Evolutionary conservation across 2,888 invertebrate genomes (phyloP).

Genomic region (Synanthedon myopaeformis): DNA sequence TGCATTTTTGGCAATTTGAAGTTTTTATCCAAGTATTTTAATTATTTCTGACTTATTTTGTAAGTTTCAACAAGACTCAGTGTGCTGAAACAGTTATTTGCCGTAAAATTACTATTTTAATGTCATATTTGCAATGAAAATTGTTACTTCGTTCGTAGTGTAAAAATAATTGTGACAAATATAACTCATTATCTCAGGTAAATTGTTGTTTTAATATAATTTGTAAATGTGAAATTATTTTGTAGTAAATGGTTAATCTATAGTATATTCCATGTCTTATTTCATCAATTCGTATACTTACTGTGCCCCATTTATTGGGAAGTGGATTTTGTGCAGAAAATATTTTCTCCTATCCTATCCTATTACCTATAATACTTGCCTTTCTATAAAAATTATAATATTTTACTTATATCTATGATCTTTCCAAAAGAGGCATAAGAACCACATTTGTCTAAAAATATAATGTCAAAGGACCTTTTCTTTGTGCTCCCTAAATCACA

Average conservation of each 20-base stretch:
- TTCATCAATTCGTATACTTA: background rate
- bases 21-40: constrained; percentile 8
- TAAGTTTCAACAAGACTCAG: constrained; percentile 12
- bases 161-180: constrained; percentile 70
- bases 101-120: constrained; percentile 20
- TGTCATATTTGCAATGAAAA: constrained; percentile 57
- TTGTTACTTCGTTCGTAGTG: constrained; percentile 63
- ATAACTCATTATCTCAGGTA: constrained; percentile 57
- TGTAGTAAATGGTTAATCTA: background rate
- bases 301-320: background rate
- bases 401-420: too few species aligned
- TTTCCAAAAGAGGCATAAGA: too few species aligned
- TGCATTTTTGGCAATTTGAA: constrained; percentile 26
- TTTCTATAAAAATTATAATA: too few species aligned
- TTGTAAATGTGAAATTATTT: constrained; percentile 2
- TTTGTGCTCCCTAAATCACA: constrained; percentile 60
- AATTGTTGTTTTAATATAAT: constrained; percentile 35
- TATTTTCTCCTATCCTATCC: too few species aligned
- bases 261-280: too few species aligned
- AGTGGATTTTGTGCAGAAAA: too few species aligned
- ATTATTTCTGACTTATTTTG: constrained; percentile 19
- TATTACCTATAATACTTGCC: too few species aligned
- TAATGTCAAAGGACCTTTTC: constrained; percentile 3
- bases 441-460: background rate
- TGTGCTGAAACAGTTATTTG: constrained; percentile 20